Evolutionary conservation across 2,888 invertebrate species (phyloP).

Genomic region (Cremastinae sp.): DNA sequence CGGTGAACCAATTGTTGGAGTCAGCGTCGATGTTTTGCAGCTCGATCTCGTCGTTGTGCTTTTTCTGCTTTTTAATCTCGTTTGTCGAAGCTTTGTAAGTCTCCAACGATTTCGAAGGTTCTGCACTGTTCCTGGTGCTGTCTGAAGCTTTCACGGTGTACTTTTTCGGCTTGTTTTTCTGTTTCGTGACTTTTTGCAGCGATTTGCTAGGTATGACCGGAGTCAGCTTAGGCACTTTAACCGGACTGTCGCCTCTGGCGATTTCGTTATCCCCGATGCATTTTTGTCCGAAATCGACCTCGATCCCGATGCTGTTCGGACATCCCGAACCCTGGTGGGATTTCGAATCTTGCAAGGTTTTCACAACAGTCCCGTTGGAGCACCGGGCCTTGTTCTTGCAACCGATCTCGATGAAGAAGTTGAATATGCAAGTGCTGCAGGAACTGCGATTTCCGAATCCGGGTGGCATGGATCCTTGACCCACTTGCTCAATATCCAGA

Average conservation of each 20-base stretch:
- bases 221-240: too few relatives aligned
- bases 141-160: background rate
- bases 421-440: conserved; percentile 66
- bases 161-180: background rate
- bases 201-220: too few relatives aligned
- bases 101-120: background rate
- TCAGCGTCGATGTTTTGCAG: conserved; percentile 35
- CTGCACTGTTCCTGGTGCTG: background rate
- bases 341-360: conserved; percentile 17
- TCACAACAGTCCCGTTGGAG: conserved; percentile 30
- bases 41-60: conserved; percentile 40
- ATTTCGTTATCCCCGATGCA: too few relatives aligned
- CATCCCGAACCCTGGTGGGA: background rate
- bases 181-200: too few relatives aligned
- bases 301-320: background rate
- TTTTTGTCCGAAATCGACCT: background rate
- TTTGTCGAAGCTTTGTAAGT: conserved; percentile 6
- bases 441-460: conserved; percentile 32
- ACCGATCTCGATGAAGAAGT: conserved; percentile 65
- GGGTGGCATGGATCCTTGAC: background rate
- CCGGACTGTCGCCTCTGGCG: too few relatives aligned
- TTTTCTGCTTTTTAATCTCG: conserved; percentile 19
- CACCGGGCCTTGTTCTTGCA: conserved; percentile 60
- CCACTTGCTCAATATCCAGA: background rate
- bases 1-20: conserved; percentile 34